Evolutionary conservation across 1,140 invertebrate species (phyloP), one percentile per base, ranked within the genome.

Genomic region (Pteromalus puparum): DNA sequence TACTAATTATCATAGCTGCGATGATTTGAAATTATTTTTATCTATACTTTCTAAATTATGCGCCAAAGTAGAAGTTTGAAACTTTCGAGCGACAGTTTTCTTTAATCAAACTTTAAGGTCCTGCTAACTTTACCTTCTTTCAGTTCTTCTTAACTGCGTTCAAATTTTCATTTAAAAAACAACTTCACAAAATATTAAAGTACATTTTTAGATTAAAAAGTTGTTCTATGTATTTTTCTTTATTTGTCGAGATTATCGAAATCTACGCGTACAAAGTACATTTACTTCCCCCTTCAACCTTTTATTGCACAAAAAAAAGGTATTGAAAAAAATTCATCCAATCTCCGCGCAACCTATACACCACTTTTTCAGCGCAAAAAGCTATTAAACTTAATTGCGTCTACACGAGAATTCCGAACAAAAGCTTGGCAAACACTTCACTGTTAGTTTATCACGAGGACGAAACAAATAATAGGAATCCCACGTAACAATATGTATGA

Each of bases 41-140:
- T 38, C 68, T 73, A 81, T 70, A 70, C 70, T 73, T 81, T 81
- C 21, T 53, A 73, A 74, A 81, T 61, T 34, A 72, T 28, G 18
- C 18, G 3, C 9, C 10, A 70, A 13, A 46, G 70, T 48, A 24
- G 13, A 48, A 34, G 46, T 81, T 81, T 73, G 12, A 42, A 34
- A 34, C 30, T 42, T 42, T 42, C 38, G 4, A 34, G 30, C 30
- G 30, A 34, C 30, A 5, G 4, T 34, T 34, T 34, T 34, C 30
- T 34, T 34, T 0, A 34, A 34, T 34, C 6, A 34, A 34, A 34
- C 30, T 34, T 34, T 34, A 34, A 34, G 3, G 30, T 34, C 6
- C 30, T 34, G 30, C 30, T 34, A 34, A 34, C 30, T 34, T 34
- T 34, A 34, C 30, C 30, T 34, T 5, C 3, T 34, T 34, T 34